These are phyloP conservation scores for Drosophila lowei DNA, from an alignment of 1,140 invertebrate species.

Conservation along the genomic window DNA sequence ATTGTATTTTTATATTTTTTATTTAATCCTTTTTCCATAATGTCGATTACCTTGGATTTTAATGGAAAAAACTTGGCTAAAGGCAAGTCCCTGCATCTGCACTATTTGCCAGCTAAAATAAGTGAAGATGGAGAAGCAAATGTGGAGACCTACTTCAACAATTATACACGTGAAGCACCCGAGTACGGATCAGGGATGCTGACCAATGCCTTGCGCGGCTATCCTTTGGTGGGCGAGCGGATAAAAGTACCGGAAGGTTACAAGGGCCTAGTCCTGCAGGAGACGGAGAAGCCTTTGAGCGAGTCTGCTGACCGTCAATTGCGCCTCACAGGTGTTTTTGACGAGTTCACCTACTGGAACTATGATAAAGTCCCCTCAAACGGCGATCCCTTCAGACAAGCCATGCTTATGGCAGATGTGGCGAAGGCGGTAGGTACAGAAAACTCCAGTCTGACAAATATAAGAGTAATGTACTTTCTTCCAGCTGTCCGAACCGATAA, in stretches of 20 bases:
- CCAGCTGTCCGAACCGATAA: slow-evolving; percentile 45
- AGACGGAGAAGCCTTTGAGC: slow-evolving; percentile 84
- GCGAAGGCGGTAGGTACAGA: slow-evolving; percentile 86
- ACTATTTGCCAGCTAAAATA: slow-evolving; percentile 91
- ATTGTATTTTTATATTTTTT: too few species aligned
- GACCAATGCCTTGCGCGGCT: slow-evolving; percentile 86
- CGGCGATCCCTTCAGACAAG: slow-evolving; percentile 86
- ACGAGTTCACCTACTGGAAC: slow-evolving; percentile 89
- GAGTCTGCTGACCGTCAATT: slow-evolving; percentile 85
- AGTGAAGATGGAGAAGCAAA: slow-evolving; percentile 88
- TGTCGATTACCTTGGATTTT: slow-evolving; percentile 85
- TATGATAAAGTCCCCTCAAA: slow-evolving; percentile 88
- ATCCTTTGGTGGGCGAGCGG: slow-evolving; percentile 86
- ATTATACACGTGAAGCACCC: slow-evolving; percentile 84
- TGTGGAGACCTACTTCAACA: slow-evolving; percentile 88
- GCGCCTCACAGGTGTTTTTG: slow-evolving; percentile 85
- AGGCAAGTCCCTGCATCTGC: slow-evolving; percentile 83
- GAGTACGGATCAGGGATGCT: slow-evolving; percentile 70
- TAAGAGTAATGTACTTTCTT: not conserved
- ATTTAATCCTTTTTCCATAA: slow-evolving; percentile 37
- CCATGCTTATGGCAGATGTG: slow-evolving; percentile 88
- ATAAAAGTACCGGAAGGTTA: slow-evolving; percentile 86
- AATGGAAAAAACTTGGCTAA: slow-evolving; percentile 83
- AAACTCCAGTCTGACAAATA: too few species aligned
- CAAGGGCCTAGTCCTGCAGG: slow-evolving; percentile 86